phyloP scores from a whole-genome alignment of 2,888 invertebrate species.

The Bembecia ichneumoniformis region DNA sequence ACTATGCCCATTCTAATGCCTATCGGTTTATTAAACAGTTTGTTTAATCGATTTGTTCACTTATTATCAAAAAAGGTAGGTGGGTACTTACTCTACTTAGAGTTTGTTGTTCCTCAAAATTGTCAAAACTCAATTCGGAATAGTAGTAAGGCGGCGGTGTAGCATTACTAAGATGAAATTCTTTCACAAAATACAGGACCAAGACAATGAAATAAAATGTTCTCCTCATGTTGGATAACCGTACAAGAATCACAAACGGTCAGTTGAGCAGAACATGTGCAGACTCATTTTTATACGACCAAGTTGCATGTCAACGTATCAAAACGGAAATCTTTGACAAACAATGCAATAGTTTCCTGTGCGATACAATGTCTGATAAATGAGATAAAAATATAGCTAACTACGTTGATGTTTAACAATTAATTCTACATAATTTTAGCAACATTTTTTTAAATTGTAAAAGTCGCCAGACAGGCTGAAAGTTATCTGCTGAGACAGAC shows the following conservation, averaged over 20 bases:
- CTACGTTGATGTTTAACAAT: too few species aligned
- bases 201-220: slow-evolving; percentile 36
- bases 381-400: slow-evolving; percentile 24
- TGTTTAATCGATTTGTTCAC: too few species aligned
- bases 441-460: neutral
- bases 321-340: slow-evolving; percentile 47
- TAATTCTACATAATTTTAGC: too few species aligned
- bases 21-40: too few species aligned
- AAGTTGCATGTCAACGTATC: slow-evolving; percentile 31
- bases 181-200: slow-evolving; percentile 21
- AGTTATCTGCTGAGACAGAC: too few species aligned
- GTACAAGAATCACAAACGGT: slow-evolving; percentile 20
- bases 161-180: slow-evolving; percentile 14
- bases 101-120: neutral
- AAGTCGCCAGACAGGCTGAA: too few species aligned
- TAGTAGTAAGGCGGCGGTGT: slow-evolving; percentile 11
- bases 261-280: neutral
- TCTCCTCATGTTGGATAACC: slow-evolving; percentile 46
- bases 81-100: neutral
- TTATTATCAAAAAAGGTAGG: neutral
- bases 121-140: neutral
- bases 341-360: slow-evolving; percentile 59
- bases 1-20: too few species aligned
- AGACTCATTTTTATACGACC: slow-evolving; percentile 33
- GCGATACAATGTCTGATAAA: slow-evolving; percentile 40